These are phyloP conservation scores for Lepus europaeus DNA, from an alignment of 2,113 vertebrate genomes.

Conservation along the genomic window DNA sequence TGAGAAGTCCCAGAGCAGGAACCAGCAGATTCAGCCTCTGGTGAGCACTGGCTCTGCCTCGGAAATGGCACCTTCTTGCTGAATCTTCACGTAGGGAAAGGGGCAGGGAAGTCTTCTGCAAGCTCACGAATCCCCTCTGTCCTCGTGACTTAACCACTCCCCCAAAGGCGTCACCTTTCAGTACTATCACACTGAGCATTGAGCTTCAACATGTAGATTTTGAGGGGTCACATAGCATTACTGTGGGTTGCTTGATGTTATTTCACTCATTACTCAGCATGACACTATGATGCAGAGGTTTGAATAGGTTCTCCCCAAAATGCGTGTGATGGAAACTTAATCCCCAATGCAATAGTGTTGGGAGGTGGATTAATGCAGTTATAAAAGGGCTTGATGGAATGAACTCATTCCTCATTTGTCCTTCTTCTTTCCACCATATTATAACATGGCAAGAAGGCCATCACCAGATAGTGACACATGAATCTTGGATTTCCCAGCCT, in stretches of 20 bases:
- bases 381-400: background rate
- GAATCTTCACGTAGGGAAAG: background rate
- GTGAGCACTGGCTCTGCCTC: background rate
- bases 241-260: background rate
- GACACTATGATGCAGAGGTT: background rate
- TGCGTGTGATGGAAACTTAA: too few species aligned
- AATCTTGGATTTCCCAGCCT: too few species aligned
- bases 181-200: background rate
- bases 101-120: background rate
- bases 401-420: background rate
- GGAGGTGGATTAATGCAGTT: background rate
- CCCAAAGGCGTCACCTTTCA: background rate
- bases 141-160: background rate
- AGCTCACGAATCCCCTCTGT: background rate
- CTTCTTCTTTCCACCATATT: background rate
- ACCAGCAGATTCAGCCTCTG: too few species aligned
- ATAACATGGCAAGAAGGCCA: background rate
- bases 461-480: background rate
- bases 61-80: background rate
- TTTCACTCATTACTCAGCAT: background rate
- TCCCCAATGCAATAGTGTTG: background rate
- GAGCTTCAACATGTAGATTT: background rate
- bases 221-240: background rate
- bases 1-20: too few species aligned
- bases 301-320: background rate